phyloP scores from a whole-genome alignment of 2,888 invertebrate genomes.

The Apamea crenata region DNA sequence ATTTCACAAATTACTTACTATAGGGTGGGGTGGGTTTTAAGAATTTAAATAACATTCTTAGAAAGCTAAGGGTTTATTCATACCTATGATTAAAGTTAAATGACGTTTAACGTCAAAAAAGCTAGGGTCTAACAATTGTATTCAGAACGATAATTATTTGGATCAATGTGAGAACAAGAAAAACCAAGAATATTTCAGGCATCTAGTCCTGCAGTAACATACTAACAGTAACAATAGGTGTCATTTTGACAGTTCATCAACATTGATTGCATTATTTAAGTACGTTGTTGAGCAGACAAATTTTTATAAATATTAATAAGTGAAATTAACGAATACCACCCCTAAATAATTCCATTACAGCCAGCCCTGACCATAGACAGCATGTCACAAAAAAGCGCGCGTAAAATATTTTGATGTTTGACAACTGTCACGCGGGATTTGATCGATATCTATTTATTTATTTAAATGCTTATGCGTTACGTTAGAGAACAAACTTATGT shows the following conservation, averaged over 20 bases:
- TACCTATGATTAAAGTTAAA: too few relatives aligned
- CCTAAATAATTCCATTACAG: conserved; percentile 55
- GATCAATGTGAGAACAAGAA: background rate
- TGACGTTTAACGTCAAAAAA: too few relatives aligned
- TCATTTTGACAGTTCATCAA: too few relatives aligned
- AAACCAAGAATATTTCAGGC: background rate
- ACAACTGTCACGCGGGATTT: conserved; percentile 86
- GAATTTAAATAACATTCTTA: background rate
- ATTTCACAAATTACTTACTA: conserved; percentile 7
- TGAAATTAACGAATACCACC: conserved; percentile 11
- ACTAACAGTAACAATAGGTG: too few relatives aligned
- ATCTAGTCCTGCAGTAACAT: background rate
- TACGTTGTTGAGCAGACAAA: too few relatives aligned
- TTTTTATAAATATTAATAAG: too few relatives aligned
- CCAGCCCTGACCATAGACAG: conserved; percentile 80
- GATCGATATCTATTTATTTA: conserved; percentile 86
- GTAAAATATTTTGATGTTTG: conserved; percentile 89
- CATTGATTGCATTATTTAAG: too few relatives aligned
- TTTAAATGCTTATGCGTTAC: conserved; percentile 74
- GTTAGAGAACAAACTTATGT: conserved; percentile 51
- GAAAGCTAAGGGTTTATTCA: too few relatives aligned
- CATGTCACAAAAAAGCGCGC: conserved; percentile 82
- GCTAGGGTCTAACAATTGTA: too few relatives aligned
- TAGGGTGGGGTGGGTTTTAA: too few relatives aligned
- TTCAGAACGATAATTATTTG: background rate